Percentiles rank a stretch among this genome's conserved stretches.
Conservation (phyloP, 2,888 invertebrate species). For the Eubasilissa splendida region DNA sequence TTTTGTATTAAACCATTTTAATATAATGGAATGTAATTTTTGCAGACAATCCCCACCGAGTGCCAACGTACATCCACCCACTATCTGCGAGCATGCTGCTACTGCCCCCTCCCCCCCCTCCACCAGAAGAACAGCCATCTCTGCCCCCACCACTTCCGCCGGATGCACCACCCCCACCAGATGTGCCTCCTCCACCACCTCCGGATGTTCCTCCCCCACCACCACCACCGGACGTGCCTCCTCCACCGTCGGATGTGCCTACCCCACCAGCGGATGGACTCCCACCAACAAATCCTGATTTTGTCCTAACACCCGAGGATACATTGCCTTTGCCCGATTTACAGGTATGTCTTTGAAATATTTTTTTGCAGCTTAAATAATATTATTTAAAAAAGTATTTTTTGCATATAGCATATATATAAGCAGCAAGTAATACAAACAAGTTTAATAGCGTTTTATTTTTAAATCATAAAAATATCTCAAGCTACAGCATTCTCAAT, state of each 20-base stretch:
- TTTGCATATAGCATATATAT: too few relatives aligned
- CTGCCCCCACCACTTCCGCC: slow-evolving; percentile 59
- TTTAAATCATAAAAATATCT: too few relatives aligned
- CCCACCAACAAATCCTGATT: slow-evolving; percentile 47
- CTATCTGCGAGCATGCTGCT: slow-evolving; percentile 69
- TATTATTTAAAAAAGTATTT: too few relatives aligned
- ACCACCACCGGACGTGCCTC: slow-evolving; percentile 57
- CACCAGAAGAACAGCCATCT: slow-evolving; percentile 53
- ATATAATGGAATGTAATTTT: slow-evolving; percentile 5
- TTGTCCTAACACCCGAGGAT: slow-evolving; percentile 53
- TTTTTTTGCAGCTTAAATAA: too few relatives aligned
- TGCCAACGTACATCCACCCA: slow-evolving; percentile 66
- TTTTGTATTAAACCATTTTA: neutral
- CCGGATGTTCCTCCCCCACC: slow-evolving; percentile 37
- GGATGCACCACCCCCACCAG: slow-evolving; percentile 49
- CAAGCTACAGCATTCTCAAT: too few relatives aligned
- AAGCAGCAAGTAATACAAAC: too few relatives aligned
- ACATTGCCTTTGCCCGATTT: slow-evolving; percentile 11
- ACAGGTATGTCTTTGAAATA: neutral
- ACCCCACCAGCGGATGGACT: slow-evolving; percentile 56
- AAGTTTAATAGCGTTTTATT: too few relatives aligned
- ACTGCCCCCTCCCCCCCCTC: slow-evolving; percentile 60
- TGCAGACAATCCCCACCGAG: slow-evolving; percentile 20
- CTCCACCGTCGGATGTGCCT: slow-evolving; percentile 55
- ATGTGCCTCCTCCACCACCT: slow-evolving; percentile 59